phyloP scores from a whole-genome alignment of 2,113 vertebrate genomes.

The Hypocryptadius cinnamomeus region DNA sequence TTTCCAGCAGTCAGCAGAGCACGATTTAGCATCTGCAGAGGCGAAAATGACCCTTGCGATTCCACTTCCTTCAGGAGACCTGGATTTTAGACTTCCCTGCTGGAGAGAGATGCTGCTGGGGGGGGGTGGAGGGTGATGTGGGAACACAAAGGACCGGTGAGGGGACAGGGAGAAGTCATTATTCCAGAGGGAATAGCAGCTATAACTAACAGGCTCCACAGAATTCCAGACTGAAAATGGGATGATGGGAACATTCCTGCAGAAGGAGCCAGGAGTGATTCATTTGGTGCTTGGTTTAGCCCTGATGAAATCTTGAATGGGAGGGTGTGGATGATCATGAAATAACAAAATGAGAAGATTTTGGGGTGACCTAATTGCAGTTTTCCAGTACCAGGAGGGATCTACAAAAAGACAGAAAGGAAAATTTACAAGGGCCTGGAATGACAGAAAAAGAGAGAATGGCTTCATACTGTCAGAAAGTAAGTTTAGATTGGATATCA shows the following conservation, averaged over 20 bases:
- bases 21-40: constrained; percentile 56
- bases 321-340: not conserved
- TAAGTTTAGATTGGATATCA: not conserved
- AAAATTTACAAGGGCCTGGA: not conserved
- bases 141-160: not conserved
- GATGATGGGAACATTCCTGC: not conserved
- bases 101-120: not conserved
- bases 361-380: not conserved
- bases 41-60: constrained; percentile 47
- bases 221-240: not conserved
- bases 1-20: constrained; percentile 61
- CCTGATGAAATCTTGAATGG: not conserved
- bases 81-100: constrained; percentile 12
- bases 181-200: not conserved
- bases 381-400: not conserved
- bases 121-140: not conserved
- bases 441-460: not conserved
- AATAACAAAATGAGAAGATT: not conserved
- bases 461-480: not conserved
- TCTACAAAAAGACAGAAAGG: not conserved
- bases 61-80: constrained; percentile 19
- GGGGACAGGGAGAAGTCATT: not conserved
- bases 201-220: not conserved
- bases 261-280: not conserved
- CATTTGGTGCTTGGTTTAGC: not conserved